phyloP scores from a whole-genome alignment of 2,113 vertebrate species.

The Anthoscopus minutus region DNA sequence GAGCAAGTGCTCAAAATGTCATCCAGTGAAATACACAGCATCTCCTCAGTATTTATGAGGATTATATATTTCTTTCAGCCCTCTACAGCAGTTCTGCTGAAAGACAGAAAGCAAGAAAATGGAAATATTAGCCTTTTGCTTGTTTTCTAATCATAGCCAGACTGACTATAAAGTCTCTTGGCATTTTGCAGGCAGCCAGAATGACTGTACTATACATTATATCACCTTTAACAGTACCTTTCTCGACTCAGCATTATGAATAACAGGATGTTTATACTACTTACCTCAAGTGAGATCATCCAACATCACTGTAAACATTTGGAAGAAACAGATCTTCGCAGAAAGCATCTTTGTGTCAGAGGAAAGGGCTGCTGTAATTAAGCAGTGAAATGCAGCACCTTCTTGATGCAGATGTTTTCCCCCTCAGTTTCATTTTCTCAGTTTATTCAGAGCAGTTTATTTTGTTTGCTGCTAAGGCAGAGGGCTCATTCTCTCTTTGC shows the following conservation, averaged over 20 bases:
- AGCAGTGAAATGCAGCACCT: neutral
- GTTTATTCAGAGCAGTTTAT: neutral
- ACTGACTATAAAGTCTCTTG: neutral
- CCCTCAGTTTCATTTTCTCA: neutral
- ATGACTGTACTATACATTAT: neutral
- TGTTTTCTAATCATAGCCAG: neutral
- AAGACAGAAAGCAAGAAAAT: neutral
- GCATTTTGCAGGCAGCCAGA: neutral
- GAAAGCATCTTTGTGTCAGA: neutral
- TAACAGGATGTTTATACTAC: neutral
- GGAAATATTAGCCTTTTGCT: neutral
- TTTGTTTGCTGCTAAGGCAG: neutral
- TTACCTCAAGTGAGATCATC: neutral
- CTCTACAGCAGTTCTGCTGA: neutral
- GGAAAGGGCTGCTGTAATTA: neutral
- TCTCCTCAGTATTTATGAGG: neutral
- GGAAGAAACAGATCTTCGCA: neutral
- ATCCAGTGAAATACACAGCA: neutral
- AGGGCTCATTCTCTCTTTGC: neutral
- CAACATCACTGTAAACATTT: neutral
- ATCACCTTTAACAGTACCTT: neutral
- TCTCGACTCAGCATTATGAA: neutral
- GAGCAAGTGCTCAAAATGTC: neutral
- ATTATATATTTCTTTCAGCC: slow-evolving; percentile 4
- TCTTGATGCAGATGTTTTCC: rapidly evolving